Evolutionary conservation across 53 echinoderm and acorn worm species (phyloP), one percentile per base, ranked within the genome.

Genomic region (Hippasteria phrygiana): DNA sequence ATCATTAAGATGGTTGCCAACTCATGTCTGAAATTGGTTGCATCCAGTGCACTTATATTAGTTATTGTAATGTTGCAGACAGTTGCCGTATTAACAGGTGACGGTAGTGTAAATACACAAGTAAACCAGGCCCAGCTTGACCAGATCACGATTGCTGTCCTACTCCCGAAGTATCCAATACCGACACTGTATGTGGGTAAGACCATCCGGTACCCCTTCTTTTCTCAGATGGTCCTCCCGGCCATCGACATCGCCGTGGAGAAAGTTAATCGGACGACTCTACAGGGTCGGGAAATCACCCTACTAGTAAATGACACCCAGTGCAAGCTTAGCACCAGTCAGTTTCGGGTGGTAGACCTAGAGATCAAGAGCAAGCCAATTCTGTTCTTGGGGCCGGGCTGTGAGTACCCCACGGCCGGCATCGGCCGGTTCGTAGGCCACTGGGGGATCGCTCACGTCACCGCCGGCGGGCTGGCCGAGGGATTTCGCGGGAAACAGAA

Each of bases 191-290:
- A 64, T 12, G 71, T 26, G 10, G 85, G 85, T 4, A 46, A 48
- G 17, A 0, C 53, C 29, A n/a, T 54, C 51, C 83, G 51, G 2
- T 96, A 90, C 81, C 96, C 96, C 0, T 96, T 91, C 78, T 90
- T 89, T 41, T 72, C 91, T 0, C 93, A 96, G 56, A 96, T 96
- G 96, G 94, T 94, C 41, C 33, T 89, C 13, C 96, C 96, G 5
- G 96, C 93, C 46, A 84, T 96, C 51, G 59, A 72, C 32, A 91
- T 96, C 20, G 96, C 96, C 22, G 43, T 88, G 4, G 43, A 93
- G n/a, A 84, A 62, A 27, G 88, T 93, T 4, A 48, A 42, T 22
- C 39, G 59, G 32, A 62, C 31, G 8, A 71, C 71, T 3, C 72
- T 96, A 32, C 78, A 73, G 38, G 75, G 75, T 46, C 84, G 78